Base-by-base conservation (phyloP, 2,888 invertebrate genomes). In the Portevinia maculata region DNA sequence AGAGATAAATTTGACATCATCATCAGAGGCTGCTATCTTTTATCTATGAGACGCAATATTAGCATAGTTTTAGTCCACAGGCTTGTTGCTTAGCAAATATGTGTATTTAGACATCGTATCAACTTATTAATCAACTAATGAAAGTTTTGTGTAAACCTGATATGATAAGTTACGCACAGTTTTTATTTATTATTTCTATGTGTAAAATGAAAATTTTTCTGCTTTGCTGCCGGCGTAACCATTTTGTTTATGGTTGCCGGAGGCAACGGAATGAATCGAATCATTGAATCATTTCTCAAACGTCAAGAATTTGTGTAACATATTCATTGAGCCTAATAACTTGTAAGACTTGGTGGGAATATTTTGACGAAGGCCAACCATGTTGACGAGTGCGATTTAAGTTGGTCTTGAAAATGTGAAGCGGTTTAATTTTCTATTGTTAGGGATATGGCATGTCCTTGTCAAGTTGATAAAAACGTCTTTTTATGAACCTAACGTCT, bases 61-160 rank as follows among this genome's bases (percentile, higher is more conserved):
- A 59, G 52, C 57, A 50, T 70, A 70, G 48, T 41, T 65, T 65
- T 53, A 41, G 41, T 65, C 41, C 9, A 32, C 11, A 37, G 57
- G 69, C 28, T 44, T 70, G 48, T 32, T 34, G 39, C 32, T 71
- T 34, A 44, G 52, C 59, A 71, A 71, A 71, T 78, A 71, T 71
- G 6, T n/a, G 8, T 13, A 55, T 55, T 13, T 19, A 21, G 64
- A 17, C 65, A 65, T 78, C 71, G 65, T 24, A 5, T 5, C 71
- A 37, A 71, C 73, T 60, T 79, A 79, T 67, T 67, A 65, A 67
- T 79, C 79, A 73, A 67, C 73, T 60, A 67, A 79, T 73, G 79
- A 79, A 79, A 67, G 79, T 79, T 73, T 73, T 65, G 21, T 67
- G 55, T 41, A 73, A 79, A 73, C 71, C 59, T 59, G 78, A 79